Percentiles rank a stretch among this genome's conserved stretches.
Evolutionary conservation across 1,140 invertebrate genomes (phyloP).

Genomic region (Delia radicum): DNA sequence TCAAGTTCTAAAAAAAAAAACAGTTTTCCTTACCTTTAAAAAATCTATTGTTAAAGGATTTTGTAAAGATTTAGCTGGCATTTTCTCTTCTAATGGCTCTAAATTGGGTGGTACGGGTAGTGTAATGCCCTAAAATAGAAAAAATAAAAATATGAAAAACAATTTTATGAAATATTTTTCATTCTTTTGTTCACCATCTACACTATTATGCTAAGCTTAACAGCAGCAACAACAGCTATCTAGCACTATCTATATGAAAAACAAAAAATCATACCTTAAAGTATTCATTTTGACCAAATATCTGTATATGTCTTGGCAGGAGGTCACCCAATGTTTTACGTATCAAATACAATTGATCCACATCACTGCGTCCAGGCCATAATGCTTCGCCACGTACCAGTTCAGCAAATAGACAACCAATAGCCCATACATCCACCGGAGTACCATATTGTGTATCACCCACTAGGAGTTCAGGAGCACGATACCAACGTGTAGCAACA

Average conservation of each 20-base stretch:
- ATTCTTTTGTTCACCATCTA: not conserved
- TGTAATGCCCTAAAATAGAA: conserved; percentile 68
- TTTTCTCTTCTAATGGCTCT: conserved; percentile 79
- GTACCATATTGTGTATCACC: conserved; percentile 97
- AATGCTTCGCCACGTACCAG: conserved; percentile 91
- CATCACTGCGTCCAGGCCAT: conserved; percentile 97
- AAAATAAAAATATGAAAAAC: not conserved
- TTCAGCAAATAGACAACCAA: conserved; percentile 83
- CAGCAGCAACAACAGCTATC: not conserved
- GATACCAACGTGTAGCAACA: conserved; percentile 98
- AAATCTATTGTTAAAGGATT: conserved; percentile 78
- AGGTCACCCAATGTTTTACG: conserved; percentile 88
- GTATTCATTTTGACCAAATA: conserved; percentile 94
- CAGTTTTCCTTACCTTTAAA: conserved; percentile 71
- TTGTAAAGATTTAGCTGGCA: conserved; percentile 69
- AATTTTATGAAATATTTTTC: not conserved
- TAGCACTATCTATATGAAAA: too few species aligned
- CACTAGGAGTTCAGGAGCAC: conserved; percentile 93
- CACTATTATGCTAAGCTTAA: not conserved
- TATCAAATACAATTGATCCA: conserved; percentile 97
- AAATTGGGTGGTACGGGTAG: conserved; percentile 88
- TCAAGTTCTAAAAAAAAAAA: not conserved
- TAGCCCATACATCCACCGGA: conserved; percentile 92
- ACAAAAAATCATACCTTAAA: conserved; percentile 61
- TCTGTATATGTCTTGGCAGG: conserved; percentile 89